A percentile compares a stretch with the other conserved stretches of the same genome.
phyloP scores from a whole-genome alignment of 2,888 invertebrate genomes.

The Hartigia nigra region DNA sequence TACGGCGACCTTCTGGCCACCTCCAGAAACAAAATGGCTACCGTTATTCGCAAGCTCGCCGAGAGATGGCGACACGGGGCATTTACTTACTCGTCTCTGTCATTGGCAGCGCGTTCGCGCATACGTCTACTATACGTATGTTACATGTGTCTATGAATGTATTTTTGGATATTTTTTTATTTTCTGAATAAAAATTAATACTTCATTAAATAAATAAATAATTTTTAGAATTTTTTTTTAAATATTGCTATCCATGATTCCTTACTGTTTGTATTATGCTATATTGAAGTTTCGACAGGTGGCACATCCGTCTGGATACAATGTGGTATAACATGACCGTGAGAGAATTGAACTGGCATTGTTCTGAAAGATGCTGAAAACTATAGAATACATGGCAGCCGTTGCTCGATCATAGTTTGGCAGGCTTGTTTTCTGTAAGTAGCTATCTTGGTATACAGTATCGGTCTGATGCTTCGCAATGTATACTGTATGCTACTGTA shows the following conservation, averaged over 20 bases:
- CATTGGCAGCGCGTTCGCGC: background rate
- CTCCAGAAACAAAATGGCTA: conserved; percentile 74
- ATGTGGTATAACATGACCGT: background rate
- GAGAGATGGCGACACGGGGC: conserved; percentile 65
- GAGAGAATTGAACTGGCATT: background rate
- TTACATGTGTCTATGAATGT: background rate
- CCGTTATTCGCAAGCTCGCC: conserved; percentile 51
- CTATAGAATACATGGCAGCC: background rate
- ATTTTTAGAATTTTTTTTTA: background rate
- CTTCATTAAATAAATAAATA: background rate
- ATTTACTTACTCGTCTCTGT: background rate
- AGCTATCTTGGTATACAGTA: background rate
- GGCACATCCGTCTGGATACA: conserved; percentile 5
- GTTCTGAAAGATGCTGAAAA: background rate
- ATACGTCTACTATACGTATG: background rate
- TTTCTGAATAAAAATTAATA: background rate
- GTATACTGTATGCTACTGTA: background rate
- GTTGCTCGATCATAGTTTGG: background rate
- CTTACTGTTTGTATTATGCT: background rate
- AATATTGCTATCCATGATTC: background rate
- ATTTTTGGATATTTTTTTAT: too few species aligned
- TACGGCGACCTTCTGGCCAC: conserved; percentile 67
- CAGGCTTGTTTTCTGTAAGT: background rate
- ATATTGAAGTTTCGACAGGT: conserved; percentile 22
- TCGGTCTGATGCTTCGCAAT: background rate